Evolutionary conservation across 2,113 vertebrate genomes (phyloP).

Genomic region (Misgurnus anguillicaudatus): DNA sequence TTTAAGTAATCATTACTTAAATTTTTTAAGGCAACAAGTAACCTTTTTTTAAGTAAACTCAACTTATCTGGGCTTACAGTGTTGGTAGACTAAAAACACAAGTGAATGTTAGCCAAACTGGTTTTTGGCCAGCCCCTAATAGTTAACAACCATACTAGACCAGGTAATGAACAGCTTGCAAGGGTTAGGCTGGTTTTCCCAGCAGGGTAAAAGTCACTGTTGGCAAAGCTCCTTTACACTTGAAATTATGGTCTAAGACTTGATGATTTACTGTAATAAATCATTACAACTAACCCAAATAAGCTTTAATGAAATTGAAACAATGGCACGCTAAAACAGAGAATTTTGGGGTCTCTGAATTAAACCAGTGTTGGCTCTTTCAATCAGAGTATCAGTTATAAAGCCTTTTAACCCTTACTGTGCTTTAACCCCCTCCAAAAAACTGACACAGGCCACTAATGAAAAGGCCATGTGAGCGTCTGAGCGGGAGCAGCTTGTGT

Average conservation of each 20-base stretch:
- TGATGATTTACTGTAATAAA: not conserved
- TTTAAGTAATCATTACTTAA: no score
- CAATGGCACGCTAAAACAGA: not conserved
- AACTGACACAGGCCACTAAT: slow-evolving; percentile 10
- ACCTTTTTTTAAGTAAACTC: no score
- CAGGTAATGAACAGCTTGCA: no score
- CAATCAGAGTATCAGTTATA: not conserved
- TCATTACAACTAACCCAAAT: not conserved
- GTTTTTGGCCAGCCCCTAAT: no score
- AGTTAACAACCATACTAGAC: no score
- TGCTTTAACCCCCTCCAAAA: not conserved
- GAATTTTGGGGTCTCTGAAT: not conserved
- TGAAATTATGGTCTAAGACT: not conserved
- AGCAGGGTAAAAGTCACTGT: not conserved
- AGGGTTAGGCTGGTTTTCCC: no score
- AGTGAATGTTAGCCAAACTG: no score
- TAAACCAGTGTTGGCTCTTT: not conserved
- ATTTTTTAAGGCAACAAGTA: no score
- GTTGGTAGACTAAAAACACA: no score
- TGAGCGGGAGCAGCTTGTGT: slow-evolving; percentile 25
- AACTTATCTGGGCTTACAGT: no score
- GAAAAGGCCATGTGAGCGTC: slow-evolving; percentile 18
- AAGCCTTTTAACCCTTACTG: not conserved
- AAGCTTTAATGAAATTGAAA: not conserved
- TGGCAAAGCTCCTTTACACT: not conserved